phyloP scores from a whole-genome alignment of 2,797 vertebrate species.

The Mionectes olivaceus region DNA sequence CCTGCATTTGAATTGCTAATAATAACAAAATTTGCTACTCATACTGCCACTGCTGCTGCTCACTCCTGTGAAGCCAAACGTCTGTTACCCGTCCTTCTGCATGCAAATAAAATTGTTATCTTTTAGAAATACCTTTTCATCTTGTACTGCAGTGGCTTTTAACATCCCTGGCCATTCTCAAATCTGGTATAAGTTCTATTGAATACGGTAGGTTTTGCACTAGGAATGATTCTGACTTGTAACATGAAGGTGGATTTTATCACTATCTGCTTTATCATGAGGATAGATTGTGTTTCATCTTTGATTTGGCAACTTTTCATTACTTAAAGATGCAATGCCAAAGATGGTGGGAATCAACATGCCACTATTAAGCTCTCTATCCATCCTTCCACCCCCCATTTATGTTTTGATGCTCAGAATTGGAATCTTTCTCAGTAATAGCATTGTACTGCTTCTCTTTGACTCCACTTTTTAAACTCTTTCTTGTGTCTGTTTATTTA shows the following conservation, averaged over 20 bases:
- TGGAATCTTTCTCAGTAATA: background rate
- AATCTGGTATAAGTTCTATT: background rate
- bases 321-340: background rate
- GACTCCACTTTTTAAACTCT: background rate
- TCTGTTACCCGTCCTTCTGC: slow-evolving; percentile 16
- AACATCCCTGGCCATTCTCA: background rate
- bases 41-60: background rate
- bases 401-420: background rate
- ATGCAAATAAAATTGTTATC: slow-evolving; percentile 12
- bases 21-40: slow-evolving; percentile 34
- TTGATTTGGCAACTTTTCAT: background rate
- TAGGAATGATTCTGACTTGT: background rate
- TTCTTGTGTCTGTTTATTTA: background rate
- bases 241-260: background rate
- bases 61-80: slow-evolving; percentile 47
- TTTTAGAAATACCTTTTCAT: background rate
- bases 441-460: background rate
- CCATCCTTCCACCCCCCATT: accelerated
- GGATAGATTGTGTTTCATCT: background rate
- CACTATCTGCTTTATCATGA: background rate
- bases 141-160: background rate
- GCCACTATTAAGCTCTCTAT: background rate
- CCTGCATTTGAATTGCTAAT: slow-evolving; percentile 70
- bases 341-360: background rate
- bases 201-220: background rate